Evolutionary conservation across 64 coral and sea anemone species (phyloP), one percentile per base, ranked within the genome.

Genomic region (Porites lutea): DNA sequence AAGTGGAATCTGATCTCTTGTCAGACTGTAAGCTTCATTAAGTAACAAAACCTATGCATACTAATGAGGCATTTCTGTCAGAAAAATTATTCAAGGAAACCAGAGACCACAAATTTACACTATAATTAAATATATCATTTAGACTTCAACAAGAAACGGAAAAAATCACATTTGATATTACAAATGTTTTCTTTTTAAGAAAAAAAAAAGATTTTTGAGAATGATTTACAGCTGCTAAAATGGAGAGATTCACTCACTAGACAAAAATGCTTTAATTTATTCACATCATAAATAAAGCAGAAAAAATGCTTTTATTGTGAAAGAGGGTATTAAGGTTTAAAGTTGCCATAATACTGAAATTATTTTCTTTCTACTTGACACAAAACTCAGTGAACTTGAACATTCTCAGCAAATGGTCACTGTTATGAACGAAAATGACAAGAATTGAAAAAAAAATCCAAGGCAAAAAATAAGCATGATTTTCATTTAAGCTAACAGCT

Each of bases 41-140:
- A 84, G 62, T 84, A 65, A 48, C 48, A 13, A 2, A n/a, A 67
- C 51, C 81, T 84, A 69, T 69, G 48, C 44, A 84, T 84, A 64
- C 61, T 84, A 84, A 84, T 52, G 69, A 84, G 81, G 62, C 48
- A 46, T 16, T 84, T 69, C 67, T 43, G 6, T 21, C 21, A 7
- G 44, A 54, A 54, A 80, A 57, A 80, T 48, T 65, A 84, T 84
- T 61, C 62, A 68, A 68, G 2, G 46, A 46, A 19, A 16, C 48
- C 45, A 51, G 52, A 84, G 14, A 45, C 59, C 16, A 63, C 16
- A 52, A 2, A 6, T 20, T 45, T 65, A 51, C 15, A 49, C 21
- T 37, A 47, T 48, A 9, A 84, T 19, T 84, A 43, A 84, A 84
- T 69, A 69, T 21, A 84, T 68, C 67, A 18, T 48, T 67, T n/a